Conservation (phyloP, 1,140 invertebrate species). For the Doryteuthis pealeii region DNA sequence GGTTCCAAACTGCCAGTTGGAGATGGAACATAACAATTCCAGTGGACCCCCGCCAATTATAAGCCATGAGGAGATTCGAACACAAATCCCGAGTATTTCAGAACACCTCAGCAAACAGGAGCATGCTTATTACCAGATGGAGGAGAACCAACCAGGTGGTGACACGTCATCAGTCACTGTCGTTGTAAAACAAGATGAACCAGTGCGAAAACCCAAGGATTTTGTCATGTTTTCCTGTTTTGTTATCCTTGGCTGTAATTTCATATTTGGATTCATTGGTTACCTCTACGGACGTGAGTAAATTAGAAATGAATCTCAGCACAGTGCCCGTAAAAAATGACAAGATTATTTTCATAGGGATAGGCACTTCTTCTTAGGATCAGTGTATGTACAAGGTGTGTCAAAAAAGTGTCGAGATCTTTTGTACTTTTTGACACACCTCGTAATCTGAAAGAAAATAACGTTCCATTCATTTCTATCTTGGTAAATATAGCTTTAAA, state of each 20-base stretch:
- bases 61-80: not conserved
- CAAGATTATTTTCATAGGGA: not conserved
- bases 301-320: not conserved
- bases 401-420: too few species aligned
- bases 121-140: not conserved
- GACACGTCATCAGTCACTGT: not conserved
- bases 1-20: too few species aligned
- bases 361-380: conserved; percentile 14
- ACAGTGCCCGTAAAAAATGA: too few species aligned
- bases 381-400: too few species aligned
- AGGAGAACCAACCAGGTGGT: not conserved
- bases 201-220: conserved; percentile 39
- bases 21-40: too few species aligned
- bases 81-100: not conserved
- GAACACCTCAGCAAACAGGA: not conserved
- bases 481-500: too few species aligned
- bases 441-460: too few species aligned
- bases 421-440: too few species aligned
- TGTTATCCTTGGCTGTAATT: conserved; percentile 43
- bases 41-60: not conserved
- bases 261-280: conserved; percentile 38
- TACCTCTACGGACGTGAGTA: conserved; percentile 39
- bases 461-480: too few species aligned
- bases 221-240: conserved; percentile 43
- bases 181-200: not conserved